Evolutionary conservation across 2,113 vertebrate species (phyloP).

Genomic region (Xenus cinereus): DNA sequence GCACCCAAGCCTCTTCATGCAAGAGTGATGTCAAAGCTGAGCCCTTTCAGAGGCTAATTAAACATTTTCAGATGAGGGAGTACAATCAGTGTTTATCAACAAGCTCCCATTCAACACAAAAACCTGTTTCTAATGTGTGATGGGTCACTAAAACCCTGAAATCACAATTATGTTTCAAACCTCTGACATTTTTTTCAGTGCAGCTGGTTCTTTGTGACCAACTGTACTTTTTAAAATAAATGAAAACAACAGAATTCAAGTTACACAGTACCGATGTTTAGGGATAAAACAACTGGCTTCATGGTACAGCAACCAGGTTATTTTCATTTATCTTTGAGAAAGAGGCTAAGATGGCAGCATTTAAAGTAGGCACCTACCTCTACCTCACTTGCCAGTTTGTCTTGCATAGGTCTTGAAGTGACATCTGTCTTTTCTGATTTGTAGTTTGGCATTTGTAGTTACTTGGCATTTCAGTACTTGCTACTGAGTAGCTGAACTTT

Average conservation of each 20-base stretch:
- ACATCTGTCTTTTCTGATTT: not conserved
- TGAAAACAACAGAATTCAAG: not conserved
- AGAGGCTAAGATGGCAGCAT: not conserved
- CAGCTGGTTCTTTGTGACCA: not conserved
- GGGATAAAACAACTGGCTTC: not conserved
- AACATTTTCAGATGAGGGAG: not conserved
- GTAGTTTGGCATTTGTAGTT: not conserved
- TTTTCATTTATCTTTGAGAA: not conserved
- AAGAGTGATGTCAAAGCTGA: not conserved
- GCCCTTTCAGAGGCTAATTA: not conserved
- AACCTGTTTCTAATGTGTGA: not conserved
- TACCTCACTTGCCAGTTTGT: not conserved
- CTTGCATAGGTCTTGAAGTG: not conserved
- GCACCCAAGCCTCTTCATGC: not conserved
- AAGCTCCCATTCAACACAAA: not conserved
- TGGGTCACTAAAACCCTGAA: not conserved
- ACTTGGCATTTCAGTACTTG: not conserved
- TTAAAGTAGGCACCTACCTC: not conserved
- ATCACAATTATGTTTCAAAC: not conserved
- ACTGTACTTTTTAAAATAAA: not conserved
- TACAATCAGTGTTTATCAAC: not conserved
- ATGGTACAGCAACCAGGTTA: not conserved
- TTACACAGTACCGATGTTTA: not conserved
- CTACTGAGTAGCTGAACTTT: not conserved
- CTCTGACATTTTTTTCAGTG: not conserved